Conservation (phyloP, 2,113 vertebrate species). For the Malurus cyaneus region DNA sequence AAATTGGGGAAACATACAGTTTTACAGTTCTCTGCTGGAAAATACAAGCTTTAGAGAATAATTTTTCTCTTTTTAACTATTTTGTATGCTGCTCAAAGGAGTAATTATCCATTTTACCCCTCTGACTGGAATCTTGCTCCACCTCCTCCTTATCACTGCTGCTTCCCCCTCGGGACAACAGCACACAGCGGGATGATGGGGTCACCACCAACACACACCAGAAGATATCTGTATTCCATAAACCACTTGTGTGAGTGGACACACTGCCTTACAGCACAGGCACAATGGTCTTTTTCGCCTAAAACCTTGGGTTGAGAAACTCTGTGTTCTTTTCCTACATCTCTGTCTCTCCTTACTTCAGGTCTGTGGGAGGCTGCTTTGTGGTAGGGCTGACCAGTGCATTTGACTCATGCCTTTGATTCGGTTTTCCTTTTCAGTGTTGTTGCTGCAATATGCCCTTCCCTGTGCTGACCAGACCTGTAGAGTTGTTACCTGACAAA, state of each 20-base stretch:
- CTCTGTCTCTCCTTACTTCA: fast-evolving
- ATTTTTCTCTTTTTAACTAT: background rate
- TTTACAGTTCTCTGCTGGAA: background rate
- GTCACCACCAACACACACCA: background rate
- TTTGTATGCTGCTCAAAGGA: background rate
- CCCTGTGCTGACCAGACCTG: background rate
- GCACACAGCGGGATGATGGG: background rate
- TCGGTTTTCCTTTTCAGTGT: background rate
- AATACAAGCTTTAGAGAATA: background rate
- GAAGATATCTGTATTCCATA: background rate
- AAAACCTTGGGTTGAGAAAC: background rate
- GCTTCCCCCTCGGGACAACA: background rate
- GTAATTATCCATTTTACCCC: background rate
- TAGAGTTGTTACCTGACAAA: background rate
- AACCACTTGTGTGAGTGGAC: background rate
- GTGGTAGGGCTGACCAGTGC: background rate
- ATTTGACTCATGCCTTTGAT: fast-evolving
- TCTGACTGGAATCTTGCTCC: background rate
- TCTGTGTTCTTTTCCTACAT: fast-evolving
- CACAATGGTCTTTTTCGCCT: background rate
- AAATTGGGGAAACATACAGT: background rate
- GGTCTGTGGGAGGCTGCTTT: background rate
- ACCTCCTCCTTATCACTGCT: background rate
- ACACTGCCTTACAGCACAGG: background rate
- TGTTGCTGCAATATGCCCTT: background rate